These are phyloP conservation scores for Philotrypesis tridentata DNA, from an alignment of 1,140 invertebrate genomes.

Conservation along the genomic window DNA sequence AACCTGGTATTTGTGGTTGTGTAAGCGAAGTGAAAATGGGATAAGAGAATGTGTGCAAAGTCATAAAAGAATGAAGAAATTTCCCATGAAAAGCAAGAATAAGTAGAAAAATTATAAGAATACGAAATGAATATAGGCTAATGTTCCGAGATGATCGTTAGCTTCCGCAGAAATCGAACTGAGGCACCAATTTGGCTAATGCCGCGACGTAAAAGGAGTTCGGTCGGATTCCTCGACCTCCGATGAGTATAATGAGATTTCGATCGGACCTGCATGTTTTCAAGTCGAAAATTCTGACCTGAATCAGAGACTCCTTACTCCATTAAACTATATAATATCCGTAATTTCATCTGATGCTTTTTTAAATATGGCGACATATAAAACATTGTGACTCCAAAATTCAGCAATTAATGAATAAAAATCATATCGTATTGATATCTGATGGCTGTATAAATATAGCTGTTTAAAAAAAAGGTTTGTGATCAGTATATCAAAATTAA, in stretches of 20 bases:
- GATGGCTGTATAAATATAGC: too few species aligned
- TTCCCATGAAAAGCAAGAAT: neutral
- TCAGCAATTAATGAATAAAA: too few species aligned
- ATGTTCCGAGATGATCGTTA: neutral
- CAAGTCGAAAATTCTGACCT: neutral
- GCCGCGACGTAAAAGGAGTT: neutral
- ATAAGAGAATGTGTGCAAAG: too few species aligned
- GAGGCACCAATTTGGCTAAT: neutral
- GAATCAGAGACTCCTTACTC: neutral
- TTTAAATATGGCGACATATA: too few species aligned
- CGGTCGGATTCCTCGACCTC: neutral
- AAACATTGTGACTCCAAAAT: too few species aligned
- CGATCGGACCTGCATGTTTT: constrained; percentile 1
- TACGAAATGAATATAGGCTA: neutral
- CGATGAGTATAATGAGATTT: neutral
- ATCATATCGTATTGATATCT: too few species aligned
- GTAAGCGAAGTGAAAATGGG: too few species aligned
- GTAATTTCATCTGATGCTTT: too few species aligned
- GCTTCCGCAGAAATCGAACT: neutral
- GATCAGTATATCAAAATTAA: too few species aligned
- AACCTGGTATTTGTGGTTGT: too few species aligned
- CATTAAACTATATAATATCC: neutral
- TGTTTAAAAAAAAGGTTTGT: too few species aligned
- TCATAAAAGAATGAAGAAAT: neutral
- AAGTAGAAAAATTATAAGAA: neutral